phyloP scores from a whole-genome alignment of 2,797 vertebrate genomes.

The Rhinatrema bivittatum region DNA sequence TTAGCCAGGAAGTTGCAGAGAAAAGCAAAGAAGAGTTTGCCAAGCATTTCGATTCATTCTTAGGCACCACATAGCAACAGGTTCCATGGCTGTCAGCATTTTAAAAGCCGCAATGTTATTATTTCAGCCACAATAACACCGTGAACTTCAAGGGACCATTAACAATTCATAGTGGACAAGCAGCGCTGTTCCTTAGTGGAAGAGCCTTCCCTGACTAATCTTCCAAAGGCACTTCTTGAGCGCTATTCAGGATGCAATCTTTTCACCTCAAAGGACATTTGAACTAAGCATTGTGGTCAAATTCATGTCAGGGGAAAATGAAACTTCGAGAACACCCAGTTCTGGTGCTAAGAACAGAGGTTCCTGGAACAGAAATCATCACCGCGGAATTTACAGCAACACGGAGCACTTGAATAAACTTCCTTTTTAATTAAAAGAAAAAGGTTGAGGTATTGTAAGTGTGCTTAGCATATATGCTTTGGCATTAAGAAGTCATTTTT shows the following conservation, averaged over 20 bases:
- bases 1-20: conserved; percentile 31
- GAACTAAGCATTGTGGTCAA: neutral
- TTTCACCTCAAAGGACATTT: neutral
- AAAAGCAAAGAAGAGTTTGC: conserved; percentile 22
- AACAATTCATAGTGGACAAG: conserved; percentile 15
- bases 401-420: too few relatives aligned
- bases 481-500: too few relatives aligned
- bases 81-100: conserved; percentile 24
- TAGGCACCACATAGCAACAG: conserved; percentile 22
- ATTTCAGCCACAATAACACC: conserved; percentile 17
- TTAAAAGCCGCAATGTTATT: conserved; percentile 14
- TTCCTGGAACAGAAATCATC: too few relatives aligned
- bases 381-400: too few relatives aligned
- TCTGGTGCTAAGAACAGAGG: too few relatives aligned
- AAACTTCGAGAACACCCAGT: too few relatives aligned
- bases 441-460: too few relatives aligned
- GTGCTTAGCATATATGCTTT: too few relatives aligned
- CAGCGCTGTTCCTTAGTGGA: neutral
- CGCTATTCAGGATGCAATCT: too few relatives aligned
- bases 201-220: too few relatives aligned
- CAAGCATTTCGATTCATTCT: conserved; percentile 27
- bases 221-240: neutral
- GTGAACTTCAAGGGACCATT: conserved; percentile 22
- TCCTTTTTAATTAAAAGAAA: too few relatives aligned
- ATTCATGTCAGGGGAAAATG: neutral